A percentile compares a stretch with the other conserved stretches of the same genome.
phyloP scores from a whole-genome alignment of 2,113 vertebrate species.

The Ceyx cyanopectus region DNA sequence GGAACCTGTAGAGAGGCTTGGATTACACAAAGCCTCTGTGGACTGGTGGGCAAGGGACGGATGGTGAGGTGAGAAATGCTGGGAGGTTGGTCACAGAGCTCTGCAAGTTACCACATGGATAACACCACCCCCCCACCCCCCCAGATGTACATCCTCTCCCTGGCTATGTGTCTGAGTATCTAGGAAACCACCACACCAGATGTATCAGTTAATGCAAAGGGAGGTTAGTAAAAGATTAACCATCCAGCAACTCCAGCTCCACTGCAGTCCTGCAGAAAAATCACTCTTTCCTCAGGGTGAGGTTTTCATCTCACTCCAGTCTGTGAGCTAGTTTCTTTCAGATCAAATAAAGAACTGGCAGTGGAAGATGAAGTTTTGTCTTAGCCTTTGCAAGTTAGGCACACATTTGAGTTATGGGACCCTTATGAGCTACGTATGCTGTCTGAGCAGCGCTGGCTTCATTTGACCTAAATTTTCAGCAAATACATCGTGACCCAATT shows the following conservation, averaged over 20 bases:
- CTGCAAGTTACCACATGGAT: not conserved
- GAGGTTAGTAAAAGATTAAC: not conserved
- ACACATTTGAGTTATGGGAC: not conserved
- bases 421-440: not conserved
- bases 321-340: not conserved
- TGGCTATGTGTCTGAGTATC: not conserved
- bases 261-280: not conserved
- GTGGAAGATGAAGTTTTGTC: not conserved
- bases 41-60: not conserved
- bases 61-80: not conserved
- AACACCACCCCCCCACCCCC: not conserved
- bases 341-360: not conserved
- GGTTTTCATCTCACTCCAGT: not conserved
- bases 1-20: not conserved
- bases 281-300: not conserved
- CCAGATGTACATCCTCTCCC: not conserved
- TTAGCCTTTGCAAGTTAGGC: not conserved
- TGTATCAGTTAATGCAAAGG: not conserved
- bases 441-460: not conserved
- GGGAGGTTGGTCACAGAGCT: not conserved
- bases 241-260: not conserved
- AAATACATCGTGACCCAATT: not conserved
- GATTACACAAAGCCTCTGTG: not conserved
- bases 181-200: not conserved
- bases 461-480: slow-evolving; percentile 15